Evolutionary conservation across 2,113 vertebrate species (phyloP).

Genomic region (Elachura formosa): DNA sequence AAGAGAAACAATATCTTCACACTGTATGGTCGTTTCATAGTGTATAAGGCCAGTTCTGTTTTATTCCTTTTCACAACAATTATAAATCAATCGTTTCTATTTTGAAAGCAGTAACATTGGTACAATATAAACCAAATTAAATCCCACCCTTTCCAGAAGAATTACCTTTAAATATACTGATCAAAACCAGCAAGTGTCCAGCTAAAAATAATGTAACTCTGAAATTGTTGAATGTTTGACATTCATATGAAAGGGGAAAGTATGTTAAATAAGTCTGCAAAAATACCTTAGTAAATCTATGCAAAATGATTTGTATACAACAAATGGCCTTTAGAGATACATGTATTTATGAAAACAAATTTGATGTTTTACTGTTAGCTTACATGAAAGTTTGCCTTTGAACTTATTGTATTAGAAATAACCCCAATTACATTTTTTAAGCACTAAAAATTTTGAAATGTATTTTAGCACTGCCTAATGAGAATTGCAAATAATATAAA

Average conservation of each 20-base stretch:
- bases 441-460: not conserved
- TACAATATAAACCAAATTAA: slow-evolving; percentile 38
- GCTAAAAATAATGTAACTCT: not conserved
- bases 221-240: not conserved
- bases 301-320: not conserved
- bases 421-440: not conserved
- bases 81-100: slow-evolving; percentile 58
- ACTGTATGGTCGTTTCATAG: slow-evolving; percentile 6
- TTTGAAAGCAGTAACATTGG: slow-evolving; percentile 16
- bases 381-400: not conserved
- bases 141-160: not conserved
- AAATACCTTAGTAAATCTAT: not conserved
- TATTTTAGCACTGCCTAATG: not conserved
- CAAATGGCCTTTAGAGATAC: not conserved
- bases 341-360: not conserved
- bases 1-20: slow-evolving; percentile 46
- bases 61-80: slow-evolving; percentile 46
- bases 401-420: slow-evolving; percentile 3
- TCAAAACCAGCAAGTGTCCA: not conserved
- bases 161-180: not conserved
- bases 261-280: not conserved
- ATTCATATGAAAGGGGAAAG: not conserved
- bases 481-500: not conserved
- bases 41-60: slow-evolving; percentile 57
- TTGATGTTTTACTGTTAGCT: not conserved